Evolutionary conservation across 2,797 vertebrate species (phyloP).

Genomic region (Sciurus vulgaris): DNA sequence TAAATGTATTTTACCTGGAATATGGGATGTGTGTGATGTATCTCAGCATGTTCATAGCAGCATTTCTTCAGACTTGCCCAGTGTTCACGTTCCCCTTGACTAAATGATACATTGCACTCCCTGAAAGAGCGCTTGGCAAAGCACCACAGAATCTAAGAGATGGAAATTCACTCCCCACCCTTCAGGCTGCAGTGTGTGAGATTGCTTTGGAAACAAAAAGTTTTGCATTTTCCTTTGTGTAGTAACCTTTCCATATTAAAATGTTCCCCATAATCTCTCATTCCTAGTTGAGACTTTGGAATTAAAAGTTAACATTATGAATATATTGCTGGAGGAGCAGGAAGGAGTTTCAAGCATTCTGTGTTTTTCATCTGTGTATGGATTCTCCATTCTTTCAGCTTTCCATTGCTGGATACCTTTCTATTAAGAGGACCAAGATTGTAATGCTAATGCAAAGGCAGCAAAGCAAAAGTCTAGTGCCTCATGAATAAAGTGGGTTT

Average conservation of each 20-base stretch:
- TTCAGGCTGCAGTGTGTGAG: background rate
- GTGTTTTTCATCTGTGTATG: slow-evolving; percentile 19
- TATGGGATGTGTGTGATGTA: background rate
- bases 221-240: slow-evolving; percentile 21
- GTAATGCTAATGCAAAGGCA: slow-evolving; percentile 89
- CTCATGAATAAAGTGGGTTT: slow-evolving; percentile 68
- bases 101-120: background rate
- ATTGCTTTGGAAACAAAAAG: background rate
- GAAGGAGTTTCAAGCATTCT: background rate
- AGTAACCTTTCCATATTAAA: slow-evolving; percentile 25
- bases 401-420: background rate
- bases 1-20: slow-evolving; percentile 23
- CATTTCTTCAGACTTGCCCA: background rate
- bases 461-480: slow-evolving; percentile 72
- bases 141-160: background rate
- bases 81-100: background rate
- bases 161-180: background rate
- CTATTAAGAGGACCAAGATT: slow-evolving; percentile 21
- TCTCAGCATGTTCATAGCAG: background rate
- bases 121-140: background rate
- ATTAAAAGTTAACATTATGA: slow-evolving; percentile 41
- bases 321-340: background rate
- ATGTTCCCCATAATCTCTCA: background rate
- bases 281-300: slow-evolving; percentile 31
- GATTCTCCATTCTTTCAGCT: background rate